Conservation (phyloP, 92 coral and sea anemone species). For the Parazoanthus darwini region DNA sequence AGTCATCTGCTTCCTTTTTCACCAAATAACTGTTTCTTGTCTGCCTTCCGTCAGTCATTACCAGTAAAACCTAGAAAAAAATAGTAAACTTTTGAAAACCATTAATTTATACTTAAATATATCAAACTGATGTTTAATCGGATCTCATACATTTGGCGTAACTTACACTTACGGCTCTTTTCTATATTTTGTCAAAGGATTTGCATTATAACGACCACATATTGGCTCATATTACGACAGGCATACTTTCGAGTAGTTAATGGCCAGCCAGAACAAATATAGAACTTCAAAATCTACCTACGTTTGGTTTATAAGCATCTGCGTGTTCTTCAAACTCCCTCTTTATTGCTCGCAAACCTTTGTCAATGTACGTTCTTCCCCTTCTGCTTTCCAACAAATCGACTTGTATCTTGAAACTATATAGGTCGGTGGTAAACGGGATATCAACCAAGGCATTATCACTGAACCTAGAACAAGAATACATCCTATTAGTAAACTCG, state of each 20-base stretch:
- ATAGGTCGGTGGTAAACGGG: slow-evolving; percentile 18
- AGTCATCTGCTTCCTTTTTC: slow-evolving; percentile 6
- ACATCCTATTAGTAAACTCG: neutral
- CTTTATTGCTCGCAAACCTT: neutral
- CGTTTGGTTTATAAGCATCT: neutral
- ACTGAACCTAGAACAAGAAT: slow-evolving; percentile 8
- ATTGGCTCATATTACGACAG: no score
- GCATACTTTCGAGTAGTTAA: no score
- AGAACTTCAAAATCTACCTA: neutral
- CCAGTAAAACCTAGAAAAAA: slow-evolving; percentile 12
- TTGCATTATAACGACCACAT: no score
- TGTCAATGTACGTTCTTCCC: slow-evolving; percentile 3
- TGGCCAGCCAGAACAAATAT: no score
- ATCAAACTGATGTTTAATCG: no score
- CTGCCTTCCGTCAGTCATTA: slow-evolving; percentile 22
- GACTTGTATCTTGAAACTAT: neutral
- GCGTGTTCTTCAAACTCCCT: neutral
- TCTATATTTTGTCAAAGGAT: no score
- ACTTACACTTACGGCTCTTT: no score
- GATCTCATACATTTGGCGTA: no score
- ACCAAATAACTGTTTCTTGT: neutral
- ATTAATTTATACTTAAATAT: neutral
- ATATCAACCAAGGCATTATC: neutral
- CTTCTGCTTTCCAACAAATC: neutral
- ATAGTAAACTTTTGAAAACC: no score